These are phyloP conservation scores for Leptopilina myrica DNA, from an alignment of 2,888 invertebrate genomes.

Conservation along the genomic window DNA sequence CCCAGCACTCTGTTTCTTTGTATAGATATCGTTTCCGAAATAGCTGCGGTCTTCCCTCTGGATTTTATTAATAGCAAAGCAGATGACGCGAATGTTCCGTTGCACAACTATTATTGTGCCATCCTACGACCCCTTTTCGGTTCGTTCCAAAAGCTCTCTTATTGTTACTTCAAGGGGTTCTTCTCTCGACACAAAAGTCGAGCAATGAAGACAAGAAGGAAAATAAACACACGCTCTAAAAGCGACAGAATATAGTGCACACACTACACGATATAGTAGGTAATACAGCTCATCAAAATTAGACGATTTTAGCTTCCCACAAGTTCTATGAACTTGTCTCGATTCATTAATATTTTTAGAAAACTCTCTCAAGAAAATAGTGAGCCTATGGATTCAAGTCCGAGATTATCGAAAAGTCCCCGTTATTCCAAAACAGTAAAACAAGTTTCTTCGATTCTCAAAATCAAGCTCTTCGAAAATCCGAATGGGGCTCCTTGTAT, in stretches of 20 bases:
- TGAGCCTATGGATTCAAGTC: no score
- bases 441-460: no score
- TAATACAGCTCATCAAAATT: slow-evolving; percentile 1
- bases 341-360: not conserved
- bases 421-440: no score
- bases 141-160: slow-evolving; percentile 40
- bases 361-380: not conserved
- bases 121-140: slow-evolving; percentile 42
- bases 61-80: slow-evolving; percentile 69
- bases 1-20: slow-evolving; percentile 43
- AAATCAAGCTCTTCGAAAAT: no score
- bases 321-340: slow-evolving; percentile 6
- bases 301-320: slow-evolving; percentile 22
- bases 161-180: slow-evolving; percentile 34
- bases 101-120: slow-evolving; percentile 67
- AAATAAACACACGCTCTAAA: not conserved
- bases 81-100: slow-evolving; percentile 64
- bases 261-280: not conserved
- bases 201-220: slow-evolving; percentile 28
- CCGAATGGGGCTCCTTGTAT: no score
- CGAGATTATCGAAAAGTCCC: no score
- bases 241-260: not conserved
- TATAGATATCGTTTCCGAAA: slow-evolving; percentile 64
- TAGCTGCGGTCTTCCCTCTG: slow-evolving; percentile 62
- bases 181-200: slow-evolving; percentile 19